Evolutionary conservation across 2,797 vertebrate genomes (phyloP), one percentile per base, ranked within the genome.

Genomic region (Eulemur rubriventer): DNA sequence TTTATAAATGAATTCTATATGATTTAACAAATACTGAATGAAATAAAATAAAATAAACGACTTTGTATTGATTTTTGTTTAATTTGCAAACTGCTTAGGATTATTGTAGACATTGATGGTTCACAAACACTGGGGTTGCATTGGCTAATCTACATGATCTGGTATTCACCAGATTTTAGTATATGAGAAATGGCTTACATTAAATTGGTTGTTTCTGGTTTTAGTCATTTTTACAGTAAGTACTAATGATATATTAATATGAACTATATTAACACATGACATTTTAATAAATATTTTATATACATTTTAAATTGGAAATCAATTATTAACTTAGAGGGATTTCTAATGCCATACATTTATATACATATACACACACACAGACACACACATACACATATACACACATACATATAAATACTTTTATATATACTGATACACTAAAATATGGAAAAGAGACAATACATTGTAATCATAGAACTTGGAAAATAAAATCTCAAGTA

Each of bases 161-260:
- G 22, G 3, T 70, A 82, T n/a, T 90, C 5, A 81, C 72, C 28
- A 76, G 33, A 95, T 63, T 69, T 84, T 52, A 79, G 20, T 35
- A 65, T 86, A 84, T 75, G 17, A 22, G 16, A 41, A 72, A 72
- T 52, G 2, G 30, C 35, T 95, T 75, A 69, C 8, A 70, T 57
- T 76, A 86, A 91, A 85, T 78, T 35, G 63, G 2, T 46, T 43
- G n/a, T 73, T 91, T 93, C 52, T 72, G 38, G 13, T 52, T 80
- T 95, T 48, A 93, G 69, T 82, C 9, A 82, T 61, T 88, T 97
- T 85, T 87, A 81, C 12, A 90, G 24, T 28, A 75, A 89, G 22
- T 72, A 38, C 14, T 26, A 90, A 70, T 92, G 26, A 69, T 93
- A 67, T 92, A 79, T 59, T 33, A 57, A 14, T 46, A 70, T 38